phyloP scores from a whole-genome alignment of 37 sponge, comb jelly and placozoan genomes.

The Aplysina aerophoba region DNA sequence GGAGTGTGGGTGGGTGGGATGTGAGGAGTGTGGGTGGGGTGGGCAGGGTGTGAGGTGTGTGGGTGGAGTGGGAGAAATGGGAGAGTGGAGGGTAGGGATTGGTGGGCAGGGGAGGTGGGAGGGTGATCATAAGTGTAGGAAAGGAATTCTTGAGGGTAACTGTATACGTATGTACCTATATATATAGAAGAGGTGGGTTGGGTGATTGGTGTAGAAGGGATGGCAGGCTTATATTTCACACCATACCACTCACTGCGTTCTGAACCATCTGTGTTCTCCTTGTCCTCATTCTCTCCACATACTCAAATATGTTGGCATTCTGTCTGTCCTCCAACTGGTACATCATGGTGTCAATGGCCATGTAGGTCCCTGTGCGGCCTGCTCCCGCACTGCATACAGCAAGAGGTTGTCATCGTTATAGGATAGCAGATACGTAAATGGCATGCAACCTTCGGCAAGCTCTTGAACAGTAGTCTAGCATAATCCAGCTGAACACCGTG shows the following conservation, averaged over 20 bases:
- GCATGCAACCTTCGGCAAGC: too few relatives aligned
- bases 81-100: too few relatives aligned
- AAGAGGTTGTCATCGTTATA: background rate
- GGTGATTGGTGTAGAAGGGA: too few relatives aligned
- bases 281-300: slow-evolving; percentile 56
- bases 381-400: slow-evolving; percentile 72
- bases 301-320: slow-evolving; percentile 40
- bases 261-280: slow-evolving; percentile 80
- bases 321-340: slow-evolving; percentile 46
- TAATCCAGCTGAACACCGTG: too few relatives aligned
- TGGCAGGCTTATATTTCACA: too few relatives aligned
- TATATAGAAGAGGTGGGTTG: too few relatives aligned
- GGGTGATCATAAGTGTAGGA: too few relatives aligned
- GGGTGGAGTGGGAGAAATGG: too few relatives aligned
- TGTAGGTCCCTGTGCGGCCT: slow-evolving; percentile 79
- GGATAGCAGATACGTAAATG: too few relatives aligned
- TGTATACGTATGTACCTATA: background rate
- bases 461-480: too few relatives aligned
- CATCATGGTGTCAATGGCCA: slow-evolving; percentile 64
- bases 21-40: background rate
- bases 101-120: too few relatives aligned
- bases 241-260: slow-evolving; percentile 48
- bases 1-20: background rate
- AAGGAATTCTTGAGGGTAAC: too few relatives aligned
- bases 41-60: background rate